Percentiles rank a stretch among this genome's conserved stretches.
Evolutionary conservation across 2,888 invertebrate species (phyloP).

Genomic region (Ligdia adustata): DNA sequence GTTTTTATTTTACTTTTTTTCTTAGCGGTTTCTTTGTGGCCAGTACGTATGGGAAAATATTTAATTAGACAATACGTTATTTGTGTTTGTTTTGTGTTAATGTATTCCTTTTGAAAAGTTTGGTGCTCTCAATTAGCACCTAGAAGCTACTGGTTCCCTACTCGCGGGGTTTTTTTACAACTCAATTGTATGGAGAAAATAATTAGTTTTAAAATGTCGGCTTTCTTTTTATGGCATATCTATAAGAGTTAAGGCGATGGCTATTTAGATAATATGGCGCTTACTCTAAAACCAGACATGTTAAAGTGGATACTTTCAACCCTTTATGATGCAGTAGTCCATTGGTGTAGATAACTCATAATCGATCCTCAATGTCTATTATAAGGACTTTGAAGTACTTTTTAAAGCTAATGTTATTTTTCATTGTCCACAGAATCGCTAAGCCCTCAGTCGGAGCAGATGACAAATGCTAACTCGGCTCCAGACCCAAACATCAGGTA

Average conservation of each 20-base stretch:
- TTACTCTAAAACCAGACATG: constrained; percentile 39
- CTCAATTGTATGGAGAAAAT: constrained; percentile 59
- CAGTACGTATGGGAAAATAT: constrained; percentile 78
- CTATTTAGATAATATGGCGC: constrained; percentile 64
- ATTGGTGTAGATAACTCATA: constrained; percentile 56
- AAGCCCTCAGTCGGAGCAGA: constrained; percentile 77
- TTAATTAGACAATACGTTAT: constrained; percentile 83
- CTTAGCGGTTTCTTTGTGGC: constrained; percentile 67
- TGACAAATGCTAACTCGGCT: constrained; percentile 66
- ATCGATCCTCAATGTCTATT: constrained; percentile 53
- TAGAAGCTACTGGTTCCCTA: constrained; percentile 65
- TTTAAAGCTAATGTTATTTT: background rate
- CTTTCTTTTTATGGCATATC: constrained; percentile 34
- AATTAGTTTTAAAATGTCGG: constrained; percentile 47
- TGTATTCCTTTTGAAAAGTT: constrained; percentile 74
- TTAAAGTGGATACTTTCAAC: constrained; percentile 64
- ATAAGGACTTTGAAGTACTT: constrained; percentile 16
- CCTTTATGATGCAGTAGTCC: constrained; percentile 60
- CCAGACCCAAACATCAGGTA: constrained; percentile 79
- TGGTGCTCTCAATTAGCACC: constrained; percentile 75
- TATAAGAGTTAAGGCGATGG: constrained; percentile 56
- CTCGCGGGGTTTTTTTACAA: constrained; percentile 61
- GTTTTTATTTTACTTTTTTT: constrained; percentile 37
- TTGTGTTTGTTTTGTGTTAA: constrained; percentile 82
- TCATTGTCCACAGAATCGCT: constrained; percentile 72